Evolutionary conservation across 2,888 invertebrate species (phyloP).

Genomic region (Notocelia uddmanniana): DNA sequence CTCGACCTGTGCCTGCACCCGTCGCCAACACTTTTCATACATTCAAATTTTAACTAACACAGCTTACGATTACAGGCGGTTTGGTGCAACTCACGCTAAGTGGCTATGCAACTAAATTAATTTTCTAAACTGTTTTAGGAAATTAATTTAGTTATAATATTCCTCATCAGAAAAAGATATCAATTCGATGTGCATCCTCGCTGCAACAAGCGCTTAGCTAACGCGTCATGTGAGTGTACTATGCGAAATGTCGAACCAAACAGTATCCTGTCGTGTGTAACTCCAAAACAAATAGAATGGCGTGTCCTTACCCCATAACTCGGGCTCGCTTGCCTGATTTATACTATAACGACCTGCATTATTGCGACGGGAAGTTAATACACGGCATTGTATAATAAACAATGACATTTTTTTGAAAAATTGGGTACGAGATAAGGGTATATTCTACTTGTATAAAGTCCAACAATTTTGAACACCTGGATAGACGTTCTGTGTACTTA

Average conservation of each 20-base stretch:
- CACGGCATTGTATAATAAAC: slow-evolving; percentile 38
- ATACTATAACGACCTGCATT: slow-evolving; percentile 34
- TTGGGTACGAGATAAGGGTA: not conserved
- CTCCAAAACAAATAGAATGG: slow-evolving; percentile 15
- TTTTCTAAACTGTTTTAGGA: too few species aligned
- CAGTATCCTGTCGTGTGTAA: slow-evolving; percentile 7
- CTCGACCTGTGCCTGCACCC: too few species aligned
- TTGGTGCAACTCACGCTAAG: too few species aligned
- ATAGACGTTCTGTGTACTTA: too few species aligned
- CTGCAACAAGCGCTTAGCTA: not conserved
- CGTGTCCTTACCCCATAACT: slow-evolving; percentile 30
- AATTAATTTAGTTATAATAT: too few species aligned
- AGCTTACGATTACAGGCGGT: too few species aligned
- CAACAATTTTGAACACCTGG: too few species aligned
- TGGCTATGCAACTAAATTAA: too few species aligned
- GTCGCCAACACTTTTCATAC: too few species aligned
- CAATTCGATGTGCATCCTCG: not conserved
- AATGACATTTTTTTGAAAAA: slow-evolving; percentile 30
- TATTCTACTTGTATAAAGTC: not conserved
- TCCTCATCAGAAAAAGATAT: too few species aligned
- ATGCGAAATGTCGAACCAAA: not conserved
- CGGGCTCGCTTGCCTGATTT: slow-evolving; percentile 28
- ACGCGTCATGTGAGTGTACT: too few species aligned
- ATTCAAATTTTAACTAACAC: too few species aligned
- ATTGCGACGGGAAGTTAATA: slow-evolving; percentile 29